phyloP scores from a whole-genome alignment of 2,113 vertebrate genomes.

The Chionodraco myersi region DNA sequence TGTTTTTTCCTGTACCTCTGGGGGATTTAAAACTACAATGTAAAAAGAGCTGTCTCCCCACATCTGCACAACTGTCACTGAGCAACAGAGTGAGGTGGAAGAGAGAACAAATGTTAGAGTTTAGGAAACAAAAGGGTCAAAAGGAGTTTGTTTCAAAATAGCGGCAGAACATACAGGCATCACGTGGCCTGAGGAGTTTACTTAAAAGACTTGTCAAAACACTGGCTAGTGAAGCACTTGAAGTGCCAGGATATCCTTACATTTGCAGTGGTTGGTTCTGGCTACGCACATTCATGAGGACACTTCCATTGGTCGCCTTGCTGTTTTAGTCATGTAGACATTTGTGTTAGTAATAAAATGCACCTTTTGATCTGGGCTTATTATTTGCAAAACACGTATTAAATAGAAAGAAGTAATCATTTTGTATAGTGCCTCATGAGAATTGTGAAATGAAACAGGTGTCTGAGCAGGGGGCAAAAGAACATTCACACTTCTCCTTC shows the following conservation, averaged over 20 bases:
- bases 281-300: conserved; percentile 10
- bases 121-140: conserved; percentile 62
- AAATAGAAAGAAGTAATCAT: background rate
- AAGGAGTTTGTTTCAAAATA: conserved; percentile 51
- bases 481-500: conserved; percentile 2
- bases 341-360: background rate
- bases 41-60: conserved; percentile 53
- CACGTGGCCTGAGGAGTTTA: conserved; percentile 19
- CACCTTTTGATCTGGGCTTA: background rate
- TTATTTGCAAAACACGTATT: background rate
- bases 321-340: conserved; percentile 11
- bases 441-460: conserved; percentile 24
- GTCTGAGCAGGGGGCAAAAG: conserved; percentile 12
- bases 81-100: conserved; percentile 14
- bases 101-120: conserved; percentile 41
- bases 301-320: background rate
- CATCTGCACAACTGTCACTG: conserved; percentile 57
- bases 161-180: conserved; percentile 5
- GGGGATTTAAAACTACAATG: conserved; percentile 49
- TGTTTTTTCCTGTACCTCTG: conserved; percentile 36
- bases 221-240: background rate
- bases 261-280: background rate
- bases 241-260: conserved; percentile 7
- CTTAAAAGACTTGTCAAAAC: conserved; percentile 40
- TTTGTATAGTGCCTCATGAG: conserved; percentile 6